These are phyloP conservation scores for Aphaenogaster rudis DNA, from an alignment of 1,140 invertebrate genomes.

Conservation along the genomic window DNA sequence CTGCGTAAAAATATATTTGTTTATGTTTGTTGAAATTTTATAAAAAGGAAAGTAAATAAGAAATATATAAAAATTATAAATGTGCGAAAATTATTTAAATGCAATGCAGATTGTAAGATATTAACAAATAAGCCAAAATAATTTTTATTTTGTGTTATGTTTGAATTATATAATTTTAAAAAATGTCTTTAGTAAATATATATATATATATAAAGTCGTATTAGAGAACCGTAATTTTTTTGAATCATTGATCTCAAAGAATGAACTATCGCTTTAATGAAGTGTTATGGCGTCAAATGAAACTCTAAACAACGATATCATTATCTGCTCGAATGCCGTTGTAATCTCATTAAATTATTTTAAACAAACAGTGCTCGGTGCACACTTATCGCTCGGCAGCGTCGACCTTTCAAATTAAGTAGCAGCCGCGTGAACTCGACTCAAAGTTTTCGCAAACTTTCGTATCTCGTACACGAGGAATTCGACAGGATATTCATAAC, in stretches of 20 bases:
- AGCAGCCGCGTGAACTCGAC: not conserved
- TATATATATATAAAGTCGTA: not conserved
- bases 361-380: constrained; percentile 51
- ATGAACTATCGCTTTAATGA: constrained; percentile 55
- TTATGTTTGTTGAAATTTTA: constrained; percentile 67
- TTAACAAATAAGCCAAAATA: not conserved
- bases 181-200: not conserved
- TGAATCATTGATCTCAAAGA: constrained; percentile 44
- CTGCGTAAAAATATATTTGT: constrained; percentile 34
- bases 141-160: not conserved
- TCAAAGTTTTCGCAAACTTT: not conserved
- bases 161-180: not conserved
- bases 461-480: not conserved
- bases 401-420: constrained; percentile 46
- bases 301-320: constrained; percentile 56
- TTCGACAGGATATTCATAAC: not conserved
- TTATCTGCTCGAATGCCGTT: constrained; percentile 48
- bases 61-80: constrained; percentile 62
- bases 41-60: constrained; percentile 43
- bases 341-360: constrained; percentile 68
- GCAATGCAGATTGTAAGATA: not conserved
- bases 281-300: constrained; percentile 61
- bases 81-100: constrained; percentile 55
- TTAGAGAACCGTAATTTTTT: not conserved
- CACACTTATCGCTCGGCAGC: constrained; percentile 49